Percentiles rank a stretch among this genome's conserved stretches.
Evolutionary conservation across 2,113 vertebrate genomes (phyloP).

Genomic region (Nipponia nippon): DNA sequence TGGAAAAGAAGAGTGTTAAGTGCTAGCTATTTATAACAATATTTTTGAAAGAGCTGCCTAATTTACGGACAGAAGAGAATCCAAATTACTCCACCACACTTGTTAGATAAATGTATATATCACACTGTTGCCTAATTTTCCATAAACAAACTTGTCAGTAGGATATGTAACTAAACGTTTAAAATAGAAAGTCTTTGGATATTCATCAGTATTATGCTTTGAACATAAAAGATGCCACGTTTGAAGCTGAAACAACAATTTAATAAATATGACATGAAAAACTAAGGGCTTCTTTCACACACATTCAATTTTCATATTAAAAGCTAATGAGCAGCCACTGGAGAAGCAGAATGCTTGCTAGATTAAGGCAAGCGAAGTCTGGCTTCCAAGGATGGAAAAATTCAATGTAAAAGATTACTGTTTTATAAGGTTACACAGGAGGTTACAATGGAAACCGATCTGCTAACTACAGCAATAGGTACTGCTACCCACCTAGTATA

Average conservation of each 20-base stretch:
- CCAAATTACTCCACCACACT: not conserved
- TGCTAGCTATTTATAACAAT: not conserved
- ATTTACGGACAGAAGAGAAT: not conserved
- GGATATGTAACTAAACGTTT: not conserved
- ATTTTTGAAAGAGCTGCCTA: not conserved
- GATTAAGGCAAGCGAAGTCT: not conserved
- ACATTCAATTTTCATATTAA: not conserved
- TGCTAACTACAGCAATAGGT: not conserved
- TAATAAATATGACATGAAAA: not conserved
- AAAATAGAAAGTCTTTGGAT: not conserved
- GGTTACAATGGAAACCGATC: constrained; percentile 7
- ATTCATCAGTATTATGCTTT: not conserved
- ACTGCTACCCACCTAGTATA: not conserved
- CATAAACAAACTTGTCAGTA: not conserved
- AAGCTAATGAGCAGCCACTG: not conserved
- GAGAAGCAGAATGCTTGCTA: not conserved
- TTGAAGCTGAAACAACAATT: not conserved
- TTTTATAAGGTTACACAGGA: not conserved
- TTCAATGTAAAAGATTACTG: not conserved
- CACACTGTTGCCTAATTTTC: not conserved
- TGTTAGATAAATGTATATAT: not conserved
- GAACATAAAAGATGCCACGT: not conserved
- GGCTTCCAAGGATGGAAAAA: constrained; percentile 11
- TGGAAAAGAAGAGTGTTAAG: not conserved
- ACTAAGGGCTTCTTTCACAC: not conserved